These are phyloP conservation scores for Ageneiosus marmoratus DNA, from an alignment of 2,113 vertebrate genomes.

Conservation along the genomic window DNA sequence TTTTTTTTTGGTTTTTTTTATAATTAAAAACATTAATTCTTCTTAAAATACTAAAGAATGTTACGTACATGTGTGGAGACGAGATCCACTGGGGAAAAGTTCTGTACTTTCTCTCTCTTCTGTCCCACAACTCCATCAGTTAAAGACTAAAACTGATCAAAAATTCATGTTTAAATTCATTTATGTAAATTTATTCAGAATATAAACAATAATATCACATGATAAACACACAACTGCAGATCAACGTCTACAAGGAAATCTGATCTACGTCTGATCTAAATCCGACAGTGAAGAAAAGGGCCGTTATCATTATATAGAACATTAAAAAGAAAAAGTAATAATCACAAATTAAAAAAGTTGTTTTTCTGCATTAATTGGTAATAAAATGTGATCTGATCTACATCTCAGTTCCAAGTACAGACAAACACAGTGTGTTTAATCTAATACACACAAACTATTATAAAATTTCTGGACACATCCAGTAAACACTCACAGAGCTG, in stretches of 20 bases:
- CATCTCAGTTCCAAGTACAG: too few species aligned
- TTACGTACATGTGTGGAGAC: slow-evolving; percentile 2
- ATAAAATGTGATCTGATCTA: too few species aligned
- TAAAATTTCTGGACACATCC: too few species aligned
- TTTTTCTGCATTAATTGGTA: too few species aligned
- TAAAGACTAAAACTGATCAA: not conserved
- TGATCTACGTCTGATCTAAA: not conserved
- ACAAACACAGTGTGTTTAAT: too few species aligned
- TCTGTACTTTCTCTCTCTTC: not conserved
- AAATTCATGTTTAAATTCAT: not conserved
- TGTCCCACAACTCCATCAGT: not conserved
- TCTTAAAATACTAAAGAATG: not conserved
- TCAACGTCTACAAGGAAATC: not conserved
- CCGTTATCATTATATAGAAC: not conserved
- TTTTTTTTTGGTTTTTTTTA: too few species aligned
- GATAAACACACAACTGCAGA: not conserved
- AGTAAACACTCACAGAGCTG: too few species aligned
- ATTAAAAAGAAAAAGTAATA: not conserved
- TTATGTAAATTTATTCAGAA: not conserved
- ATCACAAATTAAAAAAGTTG: too few species aligned
- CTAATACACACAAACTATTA: too few species aligned
- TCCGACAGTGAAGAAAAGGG: not conserved
- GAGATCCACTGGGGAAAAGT: slow-evolving; percentile 7
- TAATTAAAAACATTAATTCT: not conserved
- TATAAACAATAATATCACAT: not conserved